Conservation (phyloP, 1,140 invertebrate genomes). For the Lordiphosa clarofinis region DNA sequence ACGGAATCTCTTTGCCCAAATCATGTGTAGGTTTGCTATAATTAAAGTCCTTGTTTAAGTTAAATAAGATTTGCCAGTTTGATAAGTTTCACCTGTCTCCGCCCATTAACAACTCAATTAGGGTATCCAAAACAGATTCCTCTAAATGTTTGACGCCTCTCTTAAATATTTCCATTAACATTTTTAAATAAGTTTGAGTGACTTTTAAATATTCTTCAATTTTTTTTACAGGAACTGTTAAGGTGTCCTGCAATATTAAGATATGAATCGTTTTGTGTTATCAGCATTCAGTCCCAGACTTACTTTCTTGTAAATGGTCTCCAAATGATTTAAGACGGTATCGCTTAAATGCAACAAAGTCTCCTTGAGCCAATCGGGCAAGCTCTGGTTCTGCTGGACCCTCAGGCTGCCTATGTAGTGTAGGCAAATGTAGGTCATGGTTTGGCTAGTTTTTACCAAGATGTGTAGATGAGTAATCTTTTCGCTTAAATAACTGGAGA, state of each 20-base stretch:
- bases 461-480: slow-evolving; percentile 12
- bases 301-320: slow-evolving; percentile 23
- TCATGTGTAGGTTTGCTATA: slow-evolving; percentile 12
- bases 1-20: slow-evolving; percentile 3
- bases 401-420: slow-evolving; percentile 22
- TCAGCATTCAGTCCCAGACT: no score
- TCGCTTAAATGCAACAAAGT: slow-evolving; percentile 42
- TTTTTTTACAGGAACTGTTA: slow-evolving; percentile 11
- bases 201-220: slow-evolving; percentile 29
- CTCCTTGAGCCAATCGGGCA: slow-evolving; percentile 40
- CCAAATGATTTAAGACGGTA: slow-evolving; percentile 18
- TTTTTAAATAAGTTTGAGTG: slow-evolving; percentile 22
- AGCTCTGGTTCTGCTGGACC: neutral
- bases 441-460: slow-evolving; percentile 39
- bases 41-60: neutral
- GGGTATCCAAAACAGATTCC: slow-evolving; percentile 7
- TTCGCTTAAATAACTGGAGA: slow-evolving; percentile 18
- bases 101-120: slow-evolving; percentile 24
- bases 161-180: slow-evolving; percentile 37
- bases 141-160: slow-evolving; percentile 14
- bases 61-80: no score
- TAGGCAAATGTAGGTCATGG: slow-evolving; percentile 33
- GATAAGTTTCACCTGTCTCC: slow-evolving; percentile 25
- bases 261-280: no score
- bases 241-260: no score